phyloP scores from a whole-genome alignment of 2,888 invertebrate genomes.

The Harpagoxenus sublaevis region DNA sequence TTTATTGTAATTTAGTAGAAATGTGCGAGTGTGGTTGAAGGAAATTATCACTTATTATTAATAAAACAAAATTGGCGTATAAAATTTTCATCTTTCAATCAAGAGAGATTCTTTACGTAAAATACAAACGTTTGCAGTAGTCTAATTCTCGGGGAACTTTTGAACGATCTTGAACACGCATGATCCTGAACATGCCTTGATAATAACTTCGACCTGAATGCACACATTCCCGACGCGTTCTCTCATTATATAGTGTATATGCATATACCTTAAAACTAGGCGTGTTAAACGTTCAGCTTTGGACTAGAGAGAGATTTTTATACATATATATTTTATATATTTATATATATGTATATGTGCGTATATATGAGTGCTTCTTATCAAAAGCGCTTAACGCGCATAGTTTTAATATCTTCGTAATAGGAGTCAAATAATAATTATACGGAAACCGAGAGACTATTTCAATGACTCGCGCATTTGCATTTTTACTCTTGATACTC shows the following conservation, averaged over 20 bases:
- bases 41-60: neutral
- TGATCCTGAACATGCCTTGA: constrained; percentile 33
- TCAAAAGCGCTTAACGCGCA: constrained; percentile 7
- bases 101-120: neutral
- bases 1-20: too few species aligned
- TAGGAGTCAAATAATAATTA: constrained; percentile 13
- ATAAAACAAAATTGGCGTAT: neutral
- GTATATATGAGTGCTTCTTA: neutral
- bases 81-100: neutral
- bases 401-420: neutral
- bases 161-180: constrained; percentile 24
- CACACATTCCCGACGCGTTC: constrained; percentile 14
- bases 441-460: neutral
- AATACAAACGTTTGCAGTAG: neutral
- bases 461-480: constrained; percentile 2
- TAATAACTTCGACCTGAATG: constrained; percentile 51
- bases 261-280: neutral
- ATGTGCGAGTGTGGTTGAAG: neutral
- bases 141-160: constrained; percentile 4
- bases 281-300: neutral
- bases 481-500: constrained; percentile 2
- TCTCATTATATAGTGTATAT: neutral
- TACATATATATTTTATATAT: neutral
- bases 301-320: neutral
- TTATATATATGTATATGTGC: neutral